Evolutionary conservation across 1,140 invertebrate genomes (phyloP), one percentile per base, ranked within the genome.

Genomic region (Ctenoplectra terminalis): DNA sequence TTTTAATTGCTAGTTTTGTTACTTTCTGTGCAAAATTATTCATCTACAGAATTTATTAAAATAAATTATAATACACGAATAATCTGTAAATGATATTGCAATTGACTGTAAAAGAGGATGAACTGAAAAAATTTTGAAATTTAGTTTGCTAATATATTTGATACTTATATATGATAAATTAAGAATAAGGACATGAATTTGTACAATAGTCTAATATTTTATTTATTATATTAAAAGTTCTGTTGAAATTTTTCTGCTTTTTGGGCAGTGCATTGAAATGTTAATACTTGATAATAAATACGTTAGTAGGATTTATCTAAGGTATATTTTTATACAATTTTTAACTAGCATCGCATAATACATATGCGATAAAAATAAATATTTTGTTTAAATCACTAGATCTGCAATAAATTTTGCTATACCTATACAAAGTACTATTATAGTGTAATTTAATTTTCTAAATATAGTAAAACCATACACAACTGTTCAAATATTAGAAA

Each of bases 221-320:
- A 46, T 58, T 64, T 29, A 13, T 52, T 40, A 64, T 40, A 63
- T 64, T 75, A 52, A 72, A 58, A 29, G 31, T 66, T 54, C 31
- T n/a, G 23, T 56, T 8, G n/a, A 1, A 31, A 26, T 69, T 48
- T 37, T 52, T 71, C 76, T 76, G 61, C 56, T 71, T 40, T 60
- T 58, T 78, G 46, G 40, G 40, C 64, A 78, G 64, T 78, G 29
- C 50, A 67, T 48, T 48, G 54, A 15, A 61, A 79, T 40, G 7
- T 71, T 58, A 60, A 3, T 58, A 60, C 20, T 9, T 26, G 9
- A 73, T 64, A n/a, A n/a, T n/a, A 13, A 17, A 15, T 69, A 50
- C 29, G 15, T 69, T 67, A 40, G 13, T 56, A 54, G 1, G 20
- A 77, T 46, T 31, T 56, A 69, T 58, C 34, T 43, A 54, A 2